These are phyloP conservation scores for Coendou prehensilis DNA, from an alignment of 2,797 vertebrate species.

Conservation along the genomic window DNA sequence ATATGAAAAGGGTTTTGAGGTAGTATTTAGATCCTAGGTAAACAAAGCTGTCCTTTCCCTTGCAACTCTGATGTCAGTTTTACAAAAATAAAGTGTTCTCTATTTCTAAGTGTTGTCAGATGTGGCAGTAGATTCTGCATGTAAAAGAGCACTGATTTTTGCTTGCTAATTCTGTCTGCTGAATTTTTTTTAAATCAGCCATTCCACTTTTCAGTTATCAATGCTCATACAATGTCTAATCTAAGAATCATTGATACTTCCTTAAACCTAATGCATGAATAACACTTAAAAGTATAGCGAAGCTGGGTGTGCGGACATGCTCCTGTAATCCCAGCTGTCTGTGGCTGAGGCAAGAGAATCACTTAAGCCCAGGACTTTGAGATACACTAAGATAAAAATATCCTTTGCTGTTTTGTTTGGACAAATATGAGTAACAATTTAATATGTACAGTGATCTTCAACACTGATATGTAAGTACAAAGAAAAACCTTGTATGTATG, in stretches of 20 bases:
- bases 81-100: constrained; percentile 25
- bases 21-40: background rate
- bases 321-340: background rate
- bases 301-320: background rate
- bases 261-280: background rate
- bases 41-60: background rate
- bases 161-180: background rate
- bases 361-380: background rate
- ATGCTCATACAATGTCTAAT: background rate
- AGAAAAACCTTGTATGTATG: constrained; percentile 33
- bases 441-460: background rate
- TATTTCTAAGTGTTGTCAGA: background rate
- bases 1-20: background rate
- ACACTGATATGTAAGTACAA: background rate
- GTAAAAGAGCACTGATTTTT: constrained; percentile 47
- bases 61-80: background rate
- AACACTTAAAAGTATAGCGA: background rate
- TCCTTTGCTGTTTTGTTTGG: background rate
- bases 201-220: constrained; percentile 45
- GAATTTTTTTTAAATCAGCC: background rate
- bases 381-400: background rate
- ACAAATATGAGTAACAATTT: constrained; percentile 43
- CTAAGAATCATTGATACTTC: background rate
- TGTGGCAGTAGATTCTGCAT: background rate
- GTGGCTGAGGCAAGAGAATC: background rate